Evolutionary conservation across 2,888 invertebrate species (phyloP).

Genomic region (Troides aeacus): DNA sequence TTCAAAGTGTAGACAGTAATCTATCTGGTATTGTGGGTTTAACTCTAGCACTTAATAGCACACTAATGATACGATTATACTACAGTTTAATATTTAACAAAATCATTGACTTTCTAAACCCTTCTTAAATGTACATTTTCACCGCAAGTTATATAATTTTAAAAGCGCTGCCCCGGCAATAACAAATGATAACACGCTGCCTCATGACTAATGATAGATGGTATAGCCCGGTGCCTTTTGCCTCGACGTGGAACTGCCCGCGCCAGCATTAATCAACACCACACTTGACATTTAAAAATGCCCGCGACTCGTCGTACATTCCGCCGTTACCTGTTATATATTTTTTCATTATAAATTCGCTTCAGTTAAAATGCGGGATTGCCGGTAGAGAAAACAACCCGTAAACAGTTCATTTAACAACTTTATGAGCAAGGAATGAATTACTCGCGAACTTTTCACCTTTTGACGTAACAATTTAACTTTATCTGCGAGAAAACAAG

Average conservation of each 20-base stretch:
- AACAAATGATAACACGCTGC: slow-evolving; percentile 22
- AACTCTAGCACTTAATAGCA: no score
- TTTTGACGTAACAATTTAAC: slow-evolving; percentile 30
- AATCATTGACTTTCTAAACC: not conserved
- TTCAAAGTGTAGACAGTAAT: no score
- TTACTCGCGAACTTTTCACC: slow-evolving; percentile 28
- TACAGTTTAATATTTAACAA: not conserved
- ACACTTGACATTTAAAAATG: slow-evolving; percentile 21
- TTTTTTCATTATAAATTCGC: slow-evolving; percentile 1
- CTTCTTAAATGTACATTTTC: slow-evolving; percentile 2
- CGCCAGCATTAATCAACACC: slow-evolving; percentile 20
- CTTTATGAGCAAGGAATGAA: slow-evolving; percentile 23
- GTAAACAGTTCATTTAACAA: slow-evolving; percentile 19
- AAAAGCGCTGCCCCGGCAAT: slow-evolving; percentile 13
- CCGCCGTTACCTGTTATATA: not conserved
- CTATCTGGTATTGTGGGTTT: no score
- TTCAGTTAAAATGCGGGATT: not conserved
- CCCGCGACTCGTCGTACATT: not conserved
- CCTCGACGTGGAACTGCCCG: slow-evolving; percentile 7
- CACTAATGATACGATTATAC: not conserved
- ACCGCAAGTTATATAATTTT: slow-evolving; percentile 5
- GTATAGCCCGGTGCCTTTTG: slow-evolving; percentile 1
- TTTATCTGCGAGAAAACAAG: slow-evolving; percentile 31
- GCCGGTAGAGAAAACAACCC: slow-evolving; percentile 5
- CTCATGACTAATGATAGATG: slow-evolving; percentile 20